A percentile compares a stretch with the other conserved stretches of the same genome.
Evolutionary conservation across 1,140 invertebrate species (phyloP).

Genomic region (Radopholus similis): DNA sequence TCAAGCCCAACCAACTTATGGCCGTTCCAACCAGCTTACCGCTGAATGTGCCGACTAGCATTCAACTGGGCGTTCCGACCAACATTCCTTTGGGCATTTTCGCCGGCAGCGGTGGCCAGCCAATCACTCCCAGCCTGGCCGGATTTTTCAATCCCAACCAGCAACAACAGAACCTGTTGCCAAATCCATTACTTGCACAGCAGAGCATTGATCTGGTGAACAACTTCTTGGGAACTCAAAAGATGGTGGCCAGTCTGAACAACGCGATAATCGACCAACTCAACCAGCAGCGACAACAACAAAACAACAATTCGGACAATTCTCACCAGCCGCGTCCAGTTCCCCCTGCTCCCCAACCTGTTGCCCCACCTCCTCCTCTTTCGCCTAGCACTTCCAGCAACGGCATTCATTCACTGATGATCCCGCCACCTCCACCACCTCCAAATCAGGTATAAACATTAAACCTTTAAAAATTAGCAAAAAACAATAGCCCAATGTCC

Average conservation of each 20-base stretch:
- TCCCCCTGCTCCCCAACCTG: not conserved
- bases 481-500: no score
- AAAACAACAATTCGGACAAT: not conserved
- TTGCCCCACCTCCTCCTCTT: not conserved
- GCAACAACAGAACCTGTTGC: not conserved
- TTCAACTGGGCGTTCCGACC: no score
- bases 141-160: not conserved
- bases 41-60: not conserved
- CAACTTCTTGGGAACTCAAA: not conserved
- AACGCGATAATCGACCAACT: not conserved
- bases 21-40: not conserved
- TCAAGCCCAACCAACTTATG: not conserved
- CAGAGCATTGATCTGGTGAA: constrained; percentile 1
- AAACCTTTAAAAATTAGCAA: no score
- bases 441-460: not conserved
- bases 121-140: not conserved
- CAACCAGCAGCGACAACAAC: not conserved
- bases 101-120: no score
- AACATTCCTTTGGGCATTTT: no score
- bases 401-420: not conserved
- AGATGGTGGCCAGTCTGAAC: not conserved
- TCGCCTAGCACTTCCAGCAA: not conserved
- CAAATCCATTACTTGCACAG: not conserved
- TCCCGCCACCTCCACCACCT: constrained; percentile 13
- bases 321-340: not conserved